Evolutionary conservation across 2,113 vertebrate genomes (phyloP).

Genomic region (Leiothrix lutea): DNA sequence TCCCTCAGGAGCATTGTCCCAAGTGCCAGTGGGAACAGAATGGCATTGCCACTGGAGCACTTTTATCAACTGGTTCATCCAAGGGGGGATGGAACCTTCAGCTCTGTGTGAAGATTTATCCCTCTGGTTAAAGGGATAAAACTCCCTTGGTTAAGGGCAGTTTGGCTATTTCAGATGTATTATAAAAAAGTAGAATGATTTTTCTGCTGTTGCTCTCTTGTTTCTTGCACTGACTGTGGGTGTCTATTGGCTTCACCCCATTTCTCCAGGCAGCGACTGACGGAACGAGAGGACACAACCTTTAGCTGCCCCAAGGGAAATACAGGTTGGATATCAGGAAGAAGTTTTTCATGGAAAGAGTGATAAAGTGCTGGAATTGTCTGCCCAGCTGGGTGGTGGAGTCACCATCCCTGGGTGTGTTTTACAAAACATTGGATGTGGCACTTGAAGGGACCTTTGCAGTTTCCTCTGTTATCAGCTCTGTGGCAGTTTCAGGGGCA

Average conservation of each 20-base stretch:
- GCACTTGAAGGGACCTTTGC: not conserved
- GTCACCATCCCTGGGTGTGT: no score
- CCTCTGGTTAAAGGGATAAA: not conserved
- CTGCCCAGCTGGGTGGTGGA: no score
- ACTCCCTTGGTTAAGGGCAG: not conserved
- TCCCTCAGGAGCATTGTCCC: not conserved
- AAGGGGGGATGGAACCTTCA: not conserved
- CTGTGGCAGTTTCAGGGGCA: not conserved
- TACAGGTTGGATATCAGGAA: no score
- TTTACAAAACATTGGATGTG: no score
- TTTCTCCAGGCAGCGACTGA: not conserved
- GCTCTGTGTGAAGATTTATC: not conserved
- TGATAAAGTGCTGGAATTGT: no score
- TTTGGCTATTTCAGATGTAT: not conserved
- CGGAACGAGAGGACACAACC: no score
- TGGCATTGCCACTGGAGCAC: accelerated
- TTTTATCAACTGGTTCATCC: not conserved
- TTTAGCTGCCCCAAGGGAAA: no score
- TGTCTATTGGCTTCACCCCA: accelerated
- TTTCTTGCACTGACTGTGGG: not conserved
- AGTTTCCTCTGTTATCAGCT: not conserved
- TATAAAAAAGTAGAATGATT: not conserved
- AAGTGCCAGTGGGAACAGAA: not conserved
- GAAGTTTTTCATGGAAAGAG: no score
- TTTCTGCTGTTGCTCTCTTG: not conserved